Percentiles rank a stretch among this genome's conserved stretches.
phyloP scores from a whole-genome alignment of 2,888 invertebrate species.

The Nomada ferruginata region DNA sequence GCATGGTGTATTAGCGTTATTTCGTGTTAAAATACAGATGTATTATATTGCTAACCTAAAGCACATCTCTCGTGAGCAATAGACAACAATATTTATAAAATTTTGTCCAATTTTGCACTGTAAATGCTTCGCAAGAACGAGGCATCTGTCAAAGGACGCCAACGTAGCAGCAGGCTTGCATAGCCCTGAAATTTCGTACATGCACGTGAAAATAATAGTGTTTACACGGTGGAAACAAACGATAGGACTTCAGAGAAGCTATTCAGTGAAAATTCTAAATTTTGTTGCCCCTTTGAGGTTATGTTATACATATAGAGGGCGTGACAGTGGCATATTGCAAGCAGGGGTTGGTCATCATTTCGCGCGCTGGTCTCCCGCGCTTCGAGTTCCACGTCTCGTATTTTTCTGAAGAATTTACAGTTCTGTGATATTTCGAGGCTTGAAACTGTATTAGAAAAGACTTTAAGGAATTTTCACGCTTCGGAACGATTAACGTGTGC shows the following conservation, averaged over 20 bases:
- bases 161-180: slow-evolving; percentile 17
- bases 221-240: slow-evolving; percentile 12
- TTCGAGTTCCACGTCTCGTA: slow-evolving; percentile 70
- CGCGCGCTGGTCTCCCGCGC: slow-evolving; percentile 83
- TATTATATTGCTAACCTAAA: neutral
- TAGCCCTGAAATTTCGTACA: slow-evolving; percentile 3
- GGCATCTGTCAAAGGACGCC: slow-evolving; percentile 56
- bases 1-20: slow-evolving; percentile 13
- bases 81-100: neutral
- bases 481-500: neutral
- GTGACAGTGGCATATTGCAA: slow-evolving; percentile 76
- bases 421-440: slow-evolving; percentile 20
- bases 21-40: slow-evolving; percentile 9
- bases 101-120: slow-evolving; percentile 31
- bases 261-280: slow-evolving; percentile 30
- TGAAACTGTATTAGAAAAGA: slow-evolving; percentile 16
- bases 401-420: slow-evolving; percentile 54
- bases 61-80: neutral
- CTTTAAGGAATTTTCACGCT: slow-evolving; percentile 40
- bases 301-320: slow-evolving; percentile 82
- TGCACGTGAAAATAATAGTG: slow-evolving; percentile 5
- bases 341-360: slow-evolving; percentile 82
- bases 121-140: slow-evolving; percentile 38
- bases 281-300: slow-evolving; percentile 76
- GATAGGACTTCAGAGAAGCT: slow-evolving; percentile 25